A percentile compares a stretch with the other conserved stretches of the same genome.
Evolutionary conservation across 1,140 invertebrate genomes (phyloP).

Genomic region (Aphelenchoides avenae): DNA sequence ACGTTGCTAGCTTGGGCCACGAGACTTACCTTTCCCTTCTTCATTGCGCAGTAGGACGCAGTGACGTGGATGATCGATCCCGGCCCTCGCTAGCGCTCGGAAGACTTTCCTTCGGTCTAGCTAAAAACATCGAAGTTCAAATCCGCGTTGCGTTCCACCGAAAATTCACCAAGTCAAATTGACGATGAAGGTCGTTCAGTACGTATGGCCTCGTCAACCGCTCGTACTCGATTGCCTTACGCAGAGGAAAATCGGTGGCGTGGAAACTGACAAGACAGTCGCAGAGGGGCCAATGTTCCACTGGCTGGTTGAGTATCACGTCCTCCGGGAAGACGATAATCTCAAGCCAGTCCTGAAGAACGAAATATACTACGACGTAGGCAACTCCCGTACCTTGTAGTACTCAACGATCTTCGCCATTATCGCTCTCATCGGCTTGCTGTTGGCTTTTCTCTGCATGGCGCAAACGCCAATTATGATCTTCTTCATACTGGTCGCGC

Average conservation of each 20-base stretch:
- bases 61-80: constrained; percentile 94
- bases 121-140: constrained; percentile 37
- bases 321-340: constrained; percentile 66
- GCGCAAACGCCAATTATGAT: constrained; percentile 56
- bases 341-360: constrained; percentile 49
- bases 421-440: constrained; percentile 56
- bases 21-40: constrained; percentile 75
- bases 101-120: constrained; percentile 82
- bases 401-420: constrained; percentile 55
- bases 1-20: constrained; percentile 1
- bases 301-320: constrained; percentile 85
- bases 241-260: constrained; percentile 86
- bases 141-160: background rate
- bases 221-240: constrained; percentile 96
- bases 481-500: too few relatives aligned
- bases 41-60: constrained; percentile 89
- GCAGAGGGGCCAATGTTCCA: constrained; percentile 94
- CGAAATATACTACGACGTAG: background rate
- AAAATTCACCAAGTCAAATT: constrained; percentile 83
- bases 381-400: constrained; percentile 38
- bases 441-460: constrained; percentile 56
- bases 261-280: constrained; percentile 98
- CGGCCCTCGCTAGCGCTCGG: constrained; percentile 83
- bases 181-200: constrained; percentile 96
- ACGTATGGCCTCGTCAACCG: constrained; percentile 86